A percentile compares a stretch with the other conserved stretches of the same genome.
Conservation (phyloP, 2,888 invertebrate species). For the Gnatocerus cornutus region DNA sequence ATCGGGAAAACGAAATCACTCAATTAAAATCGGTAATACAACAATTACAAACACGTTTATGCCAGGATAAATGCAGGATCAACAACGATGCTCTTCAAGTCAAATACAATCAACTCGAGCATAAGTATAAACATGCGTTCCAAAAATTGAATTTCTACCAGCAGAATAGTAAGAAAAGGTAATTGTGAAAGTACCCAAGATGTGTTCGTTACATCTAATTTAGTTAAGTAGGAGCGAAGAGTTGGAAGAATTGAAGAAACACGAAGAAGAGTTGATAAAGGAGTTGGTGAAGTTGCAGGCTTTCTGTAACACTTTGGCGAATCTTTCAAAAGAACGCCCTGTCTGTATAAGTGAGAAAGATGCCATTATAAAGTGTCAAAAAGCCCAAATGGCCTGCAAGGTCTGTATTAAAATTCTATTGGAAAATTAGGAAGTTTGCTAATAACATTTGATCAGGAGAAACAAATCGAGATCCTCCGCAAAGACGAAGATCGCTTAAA, state of each 20-base stretch:
- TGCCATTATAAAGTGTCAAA: conserved; percentile 18
- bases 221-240: conserved; percentile 24
- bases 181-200: background rate
- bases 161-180: conserved; percentile 5
- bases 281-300: conserved; percentile 10
- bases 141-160: conserved; percentile 16
- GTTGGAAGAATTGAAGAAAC: conserved; percentile 14
- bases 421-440: too few relatives aligned
- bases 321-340: background rate
- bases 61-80: background rate
- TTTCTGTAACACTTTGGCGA: conserved; percentile 14
- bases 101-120: conserved; percentile 11
- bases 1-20: conserved; percentile 3
- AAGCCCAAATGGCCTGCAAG: conserved; percentile 18
- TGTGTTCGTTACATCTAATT: conserved; percentile 24
- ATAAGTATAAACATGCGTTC: conserved; percentile 9
- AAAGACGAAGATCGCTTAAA: conserved; percentile 26
- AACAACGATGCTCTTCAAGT: background rate
- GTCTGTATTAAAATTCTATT: background rate
- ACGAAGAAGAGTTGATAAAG: conserved; percentile 13
- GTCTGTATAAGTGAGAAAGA: conserved; percentile 19
- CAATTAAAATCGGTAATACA: conserved; percentile 4
- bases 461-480: conserved; percentile 5
- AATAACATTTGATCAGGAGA: background rate
- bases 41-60: conserved; percentile 11